phyloP scores from a whole-genome alignment of 2,888 invertebrate species.

The Nudaria mundana region DNA sequence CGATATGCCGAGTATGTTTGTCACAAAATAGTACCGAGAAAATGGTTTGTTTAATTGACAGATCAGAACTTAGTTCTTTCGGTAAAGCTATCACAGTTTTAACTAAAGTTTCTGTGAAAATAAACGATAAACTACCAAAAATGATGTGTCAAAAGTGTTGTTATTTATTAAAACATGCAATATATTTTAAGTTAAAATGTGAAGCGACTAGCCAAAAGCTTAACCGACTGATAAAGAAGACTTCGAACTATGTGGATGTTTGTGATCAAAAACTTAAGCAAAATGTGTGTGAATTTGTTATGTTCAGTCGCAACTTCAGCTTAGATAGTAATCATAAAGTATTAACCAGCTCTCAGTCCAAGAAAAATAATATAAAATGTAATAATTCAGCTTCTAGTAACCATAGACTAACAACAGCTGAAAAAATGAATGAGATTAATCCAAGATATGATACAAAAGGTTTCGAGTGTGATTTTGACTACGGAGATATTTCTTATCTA shows the following conservation, averaged over 20 bases:
- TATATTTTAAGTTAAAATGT: slow-evolving; percentile 58
- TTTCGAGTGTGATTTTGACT: slow-evolving; percentile 15
- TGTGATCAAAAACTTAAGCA: slow-evolving; percentile 30
- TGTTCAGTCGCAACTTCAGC: slow-evolving; percentile 45
- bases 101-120: slow-evolving; percentile 45
- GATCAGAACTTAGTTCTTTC: slow-evolving; percentile 48
- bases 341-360: not conserved
- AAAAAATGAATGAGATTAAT: not conserved
- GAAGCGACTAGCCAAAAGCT: slow-evolving; percentile 51
- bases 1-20: slow-evolving; percentile 63
- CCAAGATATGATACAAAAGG: slow-evolving; percentile 5
- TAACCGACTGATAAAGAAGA: slow-evolving; percentile 14
- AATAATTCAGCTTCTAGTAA: no score
- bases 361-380: not conserved
- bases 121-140: slow-evolving; percentile 49
- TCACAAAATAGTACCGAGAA: slow-evolving; percentile 37
- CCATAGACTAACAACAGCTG: no score
- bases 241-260: not conserved
- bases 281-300: slow-evolving; percentile 44
- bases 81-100: slow-evolving; percentile 52
- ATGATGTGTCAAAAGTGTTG: slow-evolving; percentile 59
- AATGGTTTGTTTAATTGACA: slow-evolving; percentile 54
- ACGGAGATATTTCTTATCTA: slow-evolving; percentile 7
- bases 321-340: slow-evolving; percentile 6
- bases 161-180: slow-evolving; percentile 52